Evolutionary conservation across 1,140 invertebrate species (phyloP).

Genomic region (Rhyzopertha dominica): DNA sequence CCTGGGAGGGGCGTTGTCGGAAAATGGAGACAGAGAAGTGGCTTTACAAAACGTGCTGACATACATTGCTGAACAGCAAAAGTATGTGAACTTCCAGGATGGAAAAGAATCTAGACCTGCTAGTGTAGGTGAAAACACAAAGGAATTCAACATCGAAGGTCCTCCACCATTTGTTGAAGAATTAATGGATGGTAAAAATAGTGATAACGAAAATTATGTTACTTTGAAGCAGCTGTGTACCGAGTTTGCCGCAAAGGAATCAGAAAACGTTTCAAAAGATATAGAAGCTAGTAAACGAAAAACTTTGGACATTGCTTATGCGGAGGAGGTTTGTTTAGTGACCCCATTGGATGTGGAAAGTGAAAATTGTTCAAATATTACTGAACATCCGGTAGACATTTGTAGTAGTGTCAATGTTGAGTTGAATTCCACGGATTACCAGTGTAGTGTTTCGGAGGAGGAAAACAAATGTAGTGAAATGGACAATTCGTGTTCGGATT

Average conservation of each 20-base stretch:
- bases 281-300: background rate
- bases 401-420: slow-evolving; percentile 41
- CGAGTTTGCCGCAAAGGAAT: slow-evolving; percentile 32
- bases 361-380: slow-evolving; percentile 42
- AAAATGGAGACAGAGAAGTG: slow-evolving; percentile 58
- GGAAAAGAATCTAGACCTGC: slow-evolving; percentile 50
- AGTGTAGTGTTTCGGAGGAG: slow-evolving; percentile 18
- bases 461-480: too few relatives aligned
- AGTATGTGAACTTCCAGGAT: slow-evolving; percentile 58
- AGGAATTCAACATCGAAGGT: slow-evolving; percentile 43
- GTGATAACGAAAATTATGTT: slow-evolving; percentile 39
- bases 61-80: slow-evolving; percentile 72
- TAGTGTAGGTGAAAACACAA: slow-evolving; percentile 36
- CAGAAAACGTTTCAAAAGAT: slow-evolving; percentile 13
- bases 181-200: slow-evolving; percentile 21
- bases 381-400: slow-evolving; percentile 41
- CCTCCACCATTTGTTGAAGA: slow-evolving; percentile 33
- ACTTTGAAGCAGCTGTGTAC: slow-evolving; percentile 40
- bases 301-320: slow-evolving; percentile 49
- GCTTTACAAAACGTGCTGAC: slow-evolving; percentile 67
- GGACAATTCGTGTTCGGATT: slow-evolving; percentile 20
- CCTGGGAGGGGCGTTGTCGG: slow-evolving; percentile 47
- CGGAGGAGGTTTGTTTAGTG: slow-evolving; percentile 59
- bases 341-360: slow-evolving; percentile 47
- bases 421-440: slow-evolving; percentile 30